phyloP scores from a whole-genome alignment of 2,888 invertebrate genomes.

The Automeris io region DNA sequence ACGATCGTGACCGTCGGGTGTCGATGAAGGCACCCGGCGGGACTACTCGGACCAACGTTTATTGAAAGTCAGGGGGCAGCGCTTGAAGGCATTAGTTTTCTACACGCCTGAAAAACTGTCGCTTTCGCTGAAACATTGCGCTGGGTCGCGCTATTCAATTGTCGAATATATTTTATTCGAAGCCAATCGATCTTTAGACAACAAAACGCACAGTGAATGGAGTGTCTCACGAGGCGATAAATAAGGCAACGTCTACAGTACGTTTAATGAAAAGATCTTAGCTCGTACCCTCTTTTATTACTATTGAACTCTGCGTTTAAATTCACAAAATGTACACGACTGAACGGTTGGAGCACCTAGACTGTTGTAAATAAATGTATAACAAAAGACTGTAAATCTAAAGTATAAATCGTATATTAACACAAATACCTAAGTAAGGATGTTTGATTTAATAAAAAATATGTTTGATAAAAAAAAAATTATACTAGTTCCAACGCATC shows the following conservation, averaged over 20 bases:
- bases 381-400: not conserved
- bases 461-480: too few species aligned
- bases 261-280: conserved; percentile 70
- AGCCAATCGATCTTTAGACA: conserved; percentile 69
- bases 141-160: conserved; percentile 63
- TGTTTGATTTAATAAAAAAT: too few species aligned
- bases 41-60: conserved; percentile 38
- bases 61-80: conserved; percentile 66
- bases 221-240: conserved; percentile 69
- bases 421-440: too few species aligned
- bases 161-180: conserved; percentile 70
- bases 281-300: conserved; percentile 52
- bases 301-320: conserved; percentile 32
- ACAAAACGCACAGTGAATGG: conserved; percentile 66
- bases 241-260: conserved; percentile 63
- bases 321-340: conserved; percentile 15
- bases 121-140: conserved; percentile 66
- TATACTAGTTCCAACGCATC: too few species aligned
- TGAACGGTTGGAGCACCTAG: not conserved
- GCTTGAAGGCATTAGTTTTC: conserved; percentile 67
- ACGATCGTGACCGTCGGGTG: not conserved
- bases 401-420: too few species aligned
- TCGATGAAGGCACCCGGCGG: not conserved
- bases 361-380: not conserved
- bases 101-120: conserved; percentile 67